Evolutionary conservation across 2,797 vertebrate species (phyloP).

Genomic region (Peromyscus aztecus): DNA sequence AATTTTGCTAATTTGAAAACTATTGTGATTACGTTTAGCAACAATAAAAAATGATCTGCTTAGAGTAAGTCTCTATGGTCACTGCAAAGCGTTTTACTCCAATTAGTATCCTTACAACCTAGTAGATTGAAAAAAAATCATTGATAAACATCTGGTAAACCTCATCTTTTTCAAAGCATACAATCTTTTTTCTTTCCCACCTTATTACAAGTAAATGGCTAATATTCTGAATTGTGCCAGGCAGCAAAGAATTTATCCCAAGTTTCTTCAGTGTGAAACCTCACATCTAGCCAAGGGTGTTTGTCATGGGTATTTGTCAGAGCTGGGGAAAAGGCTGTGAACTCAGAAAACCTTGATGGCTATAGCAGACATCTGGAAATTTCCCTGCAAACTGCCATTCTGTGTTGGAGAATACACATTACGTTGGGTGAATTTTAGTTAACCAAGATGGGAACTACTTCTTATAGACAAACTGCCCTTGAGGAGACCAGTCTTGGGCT

Average conservation of each 20-base stretch:
- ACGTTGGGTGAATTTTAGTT: background rate
- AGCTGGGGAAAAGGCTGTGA: background rate
- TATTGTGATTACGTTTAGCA: background rate
- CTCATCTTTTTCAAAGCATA: background rate
- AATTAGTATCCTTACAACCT: background rate
- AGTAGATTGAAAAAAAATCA: background rate
- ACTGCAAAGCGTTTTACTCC: background rate
- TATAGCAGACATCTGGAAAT: background rate
- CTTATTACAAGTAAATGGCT: background rate
- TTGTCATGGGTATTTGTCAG: background rate
- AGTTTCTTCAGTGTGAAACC: background rate
- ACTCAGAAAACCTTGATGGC: background rate
- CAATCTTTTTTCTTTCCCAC: background rate
- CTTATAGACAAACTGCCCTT: background rate
- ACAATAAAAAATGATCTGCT: background rate
- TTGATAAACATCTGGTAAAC: background rate
- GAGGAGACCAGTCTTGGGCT: background rate
- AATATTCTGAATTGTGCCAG: slow-evolving; percentile 26
- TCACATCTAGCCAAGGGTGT: background rate
- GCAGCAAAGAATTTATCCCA: background rate
- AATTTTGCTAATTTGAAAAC: slow-evolving; percentile 15
- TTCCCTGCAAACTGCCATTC: background rate
- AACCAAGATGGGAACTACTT: background rate
- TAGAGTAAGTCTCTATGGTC: background rate
- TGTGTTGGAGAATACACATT: background rate